These are phyloP conservation scores for Archips xylosteana DNA, from an alignment of 2,888 invertebrate species.

Conservation along the genomic window DNA sequence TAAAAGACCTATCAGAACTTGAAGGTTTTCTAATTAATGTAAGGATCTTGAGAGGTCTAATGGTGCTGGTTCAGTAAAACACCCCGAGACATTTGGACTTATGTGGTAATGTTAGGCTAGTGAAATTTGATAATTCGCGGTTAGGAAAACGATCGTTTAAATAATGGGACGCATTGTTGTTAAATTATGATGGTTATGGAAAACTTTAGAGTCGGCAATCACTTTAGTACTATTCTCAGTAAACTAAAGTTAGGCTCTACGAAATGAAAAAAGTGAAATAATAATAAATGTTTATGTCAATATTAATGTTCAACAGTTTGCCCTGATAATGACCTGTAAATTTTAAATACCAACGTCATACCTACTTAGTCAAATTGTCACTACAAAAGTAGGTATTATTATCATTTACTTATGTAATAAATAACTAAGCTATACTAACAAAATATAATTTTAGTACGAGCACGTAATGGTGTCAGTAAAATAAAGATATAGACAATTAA, in stretches of 20 bases:
- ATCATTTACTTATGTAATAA: too few relatives aligned
- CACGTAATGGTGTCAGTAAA: too few relatives aligned
- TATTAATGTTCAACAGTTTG: too few relatives aligned
- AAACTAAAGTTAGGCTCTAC: neutral
- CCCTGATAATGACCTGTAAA: too few relatives aligned
- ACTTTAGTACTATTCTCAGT: slow-evolving; percentile 6
- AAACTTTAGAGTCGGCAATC: slow-evolving; percentile 54
- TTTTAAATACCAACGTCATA: too few relatives aligned
- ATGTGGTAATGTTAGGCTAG: slow-evolving; percentile 83
- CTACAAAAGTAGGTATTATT: too few relatives aligned
- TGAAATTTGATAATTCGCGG: slow-evolving; percentile 85
- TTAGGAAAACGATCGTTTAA: slow-evolving; percentile 82
- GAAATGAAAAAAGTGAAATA: neutral
- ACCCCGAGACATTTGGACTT: slow-evolving; percentile 82
- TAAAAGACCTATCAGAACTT: slow-evolving; percentile 57
- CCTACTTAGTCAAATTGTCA: too few relatives aligned
- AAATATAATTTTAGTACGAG: too few relatives aligned
- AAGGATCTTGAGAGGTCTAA: slow-evolving; percentile 55
- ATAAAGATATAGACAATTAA: too few relatives aligned
- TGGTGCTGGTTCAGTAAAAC: slow-evolving; percentile 61
- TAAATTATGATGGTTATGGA: slow-evolving; percentile 64
- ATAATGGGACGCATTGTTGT: slow-evolving; percentile 79
- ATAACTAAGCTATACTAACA: too few relatives aligned
- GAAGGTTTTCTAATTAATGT: slow-evolving; percentile 43
- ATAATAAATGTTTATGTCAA: too few relatives aligned